Evolutionary conservation across 2,113 vertebrate species (phyloP), one percentile per base, ranked within the genome.

Genomic region (Pan paniscus): DNA sequence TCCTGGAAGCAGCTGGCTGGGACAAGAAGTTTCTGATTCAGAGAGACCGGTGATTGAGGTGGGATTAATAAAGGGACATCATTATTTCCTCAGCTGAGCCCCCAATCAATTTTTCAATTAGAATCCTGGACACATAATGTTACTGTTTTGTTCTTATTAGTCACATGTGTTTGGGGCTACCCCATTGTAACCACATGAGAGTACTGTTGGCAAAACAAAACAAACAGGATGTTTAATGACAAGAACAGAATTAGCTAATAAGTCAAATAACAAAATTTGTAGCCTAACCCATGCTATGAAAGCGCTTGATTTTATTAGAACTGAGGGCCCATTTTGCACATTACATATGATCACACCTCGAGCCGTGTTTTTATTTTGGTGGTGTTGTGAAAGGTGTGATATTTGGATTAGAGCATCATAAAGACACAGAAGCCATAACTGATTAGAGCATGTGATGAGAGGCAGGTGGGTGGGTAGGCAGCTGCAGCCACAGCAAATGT

Each of bases 161-260:
- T 55, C 32, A 18, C 43, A 4, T 25, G 20, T 30, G 20, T 30
- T 30, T 38, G 38, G 12, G 43, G 14, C 25, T 32, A 48, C 3
- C 0, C 11, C 52, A 35, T 0, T 38, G 27, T 32, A 75, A 57
- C 18, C 32, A 59, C 13, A 5, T n/a, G 40, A 46, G 0, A 68
- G 40, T 2, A 35, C 10, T 90, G 18, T 46, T 11, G 35, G 16
- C 23, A 76, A 67, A 57, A 76, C 18, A 57, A 76, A 78, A 40
- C 30, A 89, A 35, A 73, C 8, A 46, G 12, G 17, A 7, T 43
- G 55, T 52, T 48, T 72, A 64, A 68, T 12, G 25, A 67, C 35
- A 25, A 5, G 40, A 83, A 32, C 30, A 38, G 17, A 95, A 23
- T 25, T n/a, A 75, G 38, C 38, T 59, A 76, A 67, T 30, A 70